These are phyloP conservation scores for Spisula subtruncata DNA, from an alignment of 2,888 invertebrate genomes.

Conservation along the genomic window DNA sequence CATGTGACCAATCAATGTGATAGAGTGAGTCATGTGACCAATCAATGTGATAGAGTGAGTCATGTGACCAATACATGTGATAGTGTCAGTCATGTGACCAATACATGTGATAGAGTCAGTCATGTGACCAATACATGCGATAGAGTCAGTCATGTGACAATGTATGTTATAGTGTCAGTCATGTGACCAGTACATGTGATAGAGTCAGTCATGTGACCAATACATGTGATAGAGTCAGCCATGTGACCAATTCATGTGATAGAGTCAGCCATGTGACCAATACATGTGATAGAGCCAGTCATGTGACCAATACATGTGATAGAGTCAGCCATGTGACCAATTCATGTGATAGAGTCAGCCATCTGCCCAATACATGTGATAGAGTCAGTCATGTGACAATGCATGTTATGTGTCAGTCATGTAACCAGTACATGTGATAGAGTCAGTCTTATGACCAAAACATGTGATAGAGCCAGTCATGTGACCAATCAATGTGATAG, in stretches of 20 bases:
- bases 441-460: background rate
- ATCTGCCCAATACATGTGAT: background rate
- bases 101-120: background rate
- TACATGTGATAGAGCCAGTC: background rate
- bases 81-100: background rate
- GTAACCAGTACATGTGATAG: background rate
- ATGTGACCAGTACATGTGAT: background rate
- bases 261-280: background rate
- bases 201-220: background rate
- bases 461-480: background rate
- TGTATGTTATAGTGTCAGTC: background rate
- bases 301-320: background rate
- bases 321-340: background rate
- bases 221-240: background rate
- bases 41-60: background rate
- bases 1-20: background rate
- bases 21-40: background rate
- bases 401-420: background rate
- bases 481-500: background rate
- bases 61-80: background rate
- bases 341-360: background rate
- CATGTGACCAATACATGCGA: background rate
- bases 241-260: background rate
- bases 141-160: background rate
- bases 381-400: background rate